phyloP scores from a whole-genome alignment of 2,113 vertebrate genomes.

The Aegotheles bennettii region DNA sequence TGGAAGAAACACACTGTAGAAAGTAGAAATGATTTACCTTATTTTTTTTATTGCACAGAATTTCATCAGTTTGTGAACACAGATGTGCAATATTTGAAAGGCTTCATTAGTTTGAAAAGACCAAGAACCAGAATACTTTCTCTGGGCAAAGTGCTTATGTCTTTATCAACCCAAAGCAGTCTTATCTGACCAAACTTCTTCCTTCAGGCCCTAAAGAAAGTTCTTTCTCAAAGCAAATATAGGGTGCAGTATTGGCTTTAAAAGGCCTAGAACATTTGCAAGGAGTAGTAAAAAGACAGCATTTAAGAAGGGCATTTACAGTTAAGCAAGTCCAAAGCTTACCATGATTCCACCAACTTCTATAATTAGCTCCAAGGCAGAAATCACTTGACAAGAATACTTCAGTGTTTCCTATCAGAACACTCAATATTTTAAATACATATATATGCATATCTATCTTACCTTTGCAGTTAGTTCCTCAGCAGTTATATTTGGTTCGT shows the following conservation, averaged over 20 bases:
- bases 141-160: neutral
- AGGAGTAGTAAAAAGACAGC: neutral
- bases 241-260: neutral
- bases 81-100: neutral
- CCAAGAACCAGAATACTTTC: neutral
- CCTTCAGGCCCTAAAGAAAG: neutral
- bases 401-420: neutral
- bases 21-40: neutral
- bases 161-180: neutral
- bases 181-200: neutral
- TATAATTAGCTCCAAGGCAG: neutral
- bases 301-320: neutral
- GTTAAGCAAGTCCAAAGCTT: neutral
- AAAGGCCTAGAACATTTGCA: neutral
- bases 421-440: neutral
- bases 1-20: neutral
- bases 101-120: neutral
- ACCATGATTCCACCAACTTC: neutral
- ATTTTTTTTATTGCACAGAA: neutral
- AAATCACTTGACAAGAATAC: neutral
- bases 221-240: neutral
- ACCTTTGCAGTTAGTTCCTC: conserved; percentile 90
- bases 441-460: neutral
- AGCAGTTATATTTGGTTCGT: conserved; percentile 85
- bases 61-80: neutral